These are phyloP conservation scores for Tachysurus fulvidraco DNA, from an alignment of 2,113 vertebrate species.

Conservation along the genomic window DNA sequence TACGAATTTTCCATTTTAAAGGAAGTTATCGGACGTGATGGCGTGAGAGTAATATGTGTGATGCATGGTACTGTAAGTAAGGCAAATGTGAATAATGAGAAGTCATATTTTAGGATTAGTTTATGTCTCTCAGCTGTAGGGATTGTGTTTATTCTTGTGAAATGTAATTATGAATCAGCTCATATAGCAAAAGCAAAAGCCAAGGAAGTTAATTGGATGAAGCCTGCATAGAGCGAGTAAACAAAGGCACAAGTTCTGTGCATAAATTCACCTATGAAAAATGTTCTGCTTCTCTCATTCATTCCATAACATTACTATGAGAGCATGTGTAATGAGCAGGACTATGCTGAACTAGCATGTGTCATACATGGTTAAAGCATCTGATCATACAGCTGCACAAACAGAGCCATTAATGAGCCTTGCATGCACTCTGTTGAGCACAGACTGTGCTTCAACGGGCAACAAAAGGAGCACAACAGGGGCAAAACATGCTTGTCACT, in stretches of 20 bases:
- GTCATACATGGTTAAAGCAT: neutral
- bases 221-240: neutral
- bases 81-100: neutral
- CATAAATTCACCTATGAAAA: neutral
- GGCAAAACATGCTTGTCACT: neutral
- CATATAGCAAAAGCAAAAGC: neutral
- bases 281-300: neutral
- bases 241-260: neutral
- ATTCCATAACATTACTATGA: neutral
- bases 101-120: neutral
- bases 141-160: conserved; percentile 16
- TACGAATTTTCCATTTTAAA: neutral
- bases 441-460: neutral
- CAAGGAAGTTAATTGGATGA: conserved; percentile 14
- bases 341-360: neutral
- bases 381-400: conserved; percentile 8
- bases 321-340: neutral
- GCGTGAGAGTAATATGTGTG: neutral
- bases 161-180: conserved; percentile 12
- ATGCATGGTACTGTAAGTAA: neutral
- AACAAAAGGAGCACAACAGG: neutral
- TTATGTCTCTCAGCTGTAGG: neutral
- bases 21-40: neutral
- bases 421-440: neutral
- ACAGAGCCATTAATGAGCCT: conserved; percentile 9